Base-by-base conservation (phyloP, 1,140 invertebrate genomes). In the Diachasma alloeum region DNA sequence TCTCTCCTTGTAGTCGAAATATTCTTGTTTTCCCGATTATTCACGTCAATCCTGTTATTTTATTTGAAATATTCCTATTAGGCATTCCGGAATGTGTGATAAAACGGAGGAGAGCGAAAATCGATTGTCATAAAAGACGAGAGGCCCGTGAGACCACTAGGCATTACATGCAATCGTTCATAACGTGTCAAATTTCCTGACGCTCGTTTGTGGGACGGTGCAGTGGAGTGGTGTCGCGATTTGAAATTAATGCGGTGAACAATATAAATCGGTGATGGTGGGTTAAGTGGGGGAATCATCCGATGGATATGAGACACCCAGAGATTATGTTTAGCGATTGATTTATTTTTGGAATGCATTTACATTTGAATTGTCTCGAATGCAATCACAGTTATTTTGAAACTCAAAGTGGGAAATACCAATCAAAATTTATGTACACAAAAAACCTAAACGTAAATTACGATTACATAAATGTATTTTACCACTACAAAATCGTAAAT, bases 201-300 rank as follows among this genome's bases (percentile, higher is more conserved):
- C 15, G 59, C 24, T 63, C 59, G 24, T 63, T 24, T 63, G 59
- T 59, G 19, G 4, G 6, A 19, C 59, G 19, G 19, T 63, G 19
- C 6, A 26, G 6, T 26, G 19, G 0, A 59, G 53, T 19, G 66
- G 26, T 39, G 36, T 56, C 72, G 26, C 5, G 46, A 48, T 46
- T 26, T 73, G 53, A 73, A 73, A 73, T 73, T 73, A 73, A 73
- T 73, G 72, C 46, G 24, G 72, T n/a, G 53, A 63, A 73, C 48
- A 73, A 73, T 73, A 73, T 39, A 68, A 68, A 68, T 68, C 36
- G 9, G 26, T 17, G n/a, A 11, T 68, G 59, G n/a, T 53, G 17
- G n/a, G 48, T 53, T 17, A n/a, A 26, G 24, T 63, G 24, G 59
- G 59, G 24, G 39, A 13, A 56, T 56, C 19, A 63, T 26, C 24